Evolutionary conservation across 2,888 invertebrate genomes (phyloP).

Genomic region (Apeira syringaria): DNA sequence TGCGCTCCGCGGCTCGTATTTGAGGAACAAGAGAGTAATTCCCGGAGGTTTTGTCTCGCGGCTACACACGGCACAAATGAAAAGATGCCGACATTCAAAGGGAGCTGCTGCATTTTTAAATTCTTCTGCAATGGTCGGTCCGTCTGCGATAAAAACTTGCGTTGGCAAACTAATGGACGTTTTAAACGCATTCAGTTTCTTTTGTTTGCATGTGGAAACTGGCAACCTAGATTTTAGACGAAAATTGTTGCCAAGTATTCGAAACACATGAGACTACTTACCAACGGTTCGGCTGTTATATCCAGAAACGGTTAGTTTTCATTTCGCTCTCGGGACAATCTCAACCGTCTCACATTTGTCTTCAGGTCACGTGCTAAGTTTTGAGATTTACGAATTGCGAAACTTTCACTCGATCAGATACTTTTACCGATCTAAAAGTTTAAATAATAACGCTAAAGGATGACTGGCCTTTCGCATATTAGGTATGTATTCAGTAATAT

Average conservation of each 20-base stretch:
- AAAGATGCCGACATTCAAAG: conserved; percentile 71
- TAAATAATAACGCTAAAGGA: too few species aligned
- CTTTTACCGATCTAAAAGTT: too few species aligned
- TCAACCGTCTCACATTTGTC: conserved; percentile 39
- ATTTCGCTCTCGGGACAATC: conserved; percentile 49
- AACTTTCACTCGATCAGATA: conserved; percentile 19
- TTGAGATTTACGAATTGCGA: conserved; percentile 12
- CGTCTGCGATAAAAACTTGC: conserved; percentile 43
- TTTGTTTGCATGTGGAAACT: conserved; percentile 34
- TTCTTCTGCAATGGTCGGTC: conserved; percentile 47
- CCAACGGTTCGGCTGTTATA: conserved; percentile 36
- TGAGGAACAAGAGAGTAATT: conserved; percentile 77
- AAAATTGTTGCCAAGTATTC: conserved; percentile 40
- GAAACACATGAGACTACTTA: conserved; percentile 46
- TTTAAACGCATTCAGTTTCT: conserved; percentile 47
- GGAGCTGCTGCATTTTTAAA: conserved; percentile 69
- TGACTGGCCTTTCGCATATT: too few species aligned
- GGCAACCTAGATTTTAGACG: conserved; percentile 23
- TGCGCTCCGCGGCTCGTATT: conserved; percentile 66
- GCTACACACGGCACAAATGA: conserved; percentile 70
- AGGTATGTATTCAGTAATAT: too few species aligned
- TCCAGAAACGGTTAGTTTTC: conserved; percentile 55
- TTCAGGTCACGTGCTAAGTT: conserved; percentile 19
- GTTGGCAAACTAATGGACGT: conserved; percentile 53
- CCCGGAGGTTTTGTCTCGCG: conserved; percentile 76